Percentiles rank a stretch among this genome's conserved stretches.
Conservation (phyloP, 2,113 vertebrate genomes). For the Cryptomyrus ogoouensis region DNA sequence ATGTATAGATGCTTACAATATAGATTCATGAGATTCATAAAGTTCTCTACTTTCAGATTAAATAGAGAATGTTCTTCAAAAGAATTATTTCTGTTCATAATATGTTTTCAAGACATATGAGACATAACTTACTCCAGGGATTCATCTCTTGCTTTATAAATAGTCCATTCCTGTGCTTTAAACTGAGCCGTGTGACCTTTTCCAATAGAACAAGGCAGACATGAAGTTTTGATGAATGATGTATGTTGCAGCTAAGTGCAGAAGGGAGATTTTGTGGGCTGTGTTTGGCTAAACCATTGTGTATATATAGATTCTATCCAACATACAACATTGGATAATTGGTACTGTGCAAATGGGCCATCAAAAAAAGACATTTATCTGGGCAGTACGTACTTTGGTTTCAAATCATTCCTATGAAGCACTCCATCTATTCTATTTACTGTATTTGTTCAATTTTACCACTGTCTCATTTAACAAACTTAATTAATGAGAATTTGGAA, state of each 20-base stretch:
- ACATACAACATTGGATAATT: not conserved
- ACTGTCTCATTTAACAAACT: not conserved
- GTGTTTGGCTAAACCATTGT: not conserved
- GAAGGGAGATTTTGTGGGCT: not conserved
- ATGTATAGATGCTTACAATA: not conserved
- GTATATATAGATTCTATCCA: not conserved
- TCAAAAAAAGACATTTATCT: not conserved
- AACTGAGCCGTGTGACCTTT: conserved; percentile 12
- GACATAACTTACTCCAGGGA: not conserved
- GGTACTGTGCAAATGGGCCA: not conserved
- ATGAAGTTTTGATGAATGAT: conserved; percentile 9
- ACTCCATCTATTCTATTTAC: not conserved
- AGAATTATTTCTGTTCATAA: not conserved
- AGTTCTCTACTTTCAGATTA: not conserved
- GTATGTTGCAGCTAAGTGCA: conserved; percentile 3
- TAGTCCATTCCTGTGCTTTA: not conserved
- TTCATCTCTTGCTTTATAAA: not conserved
- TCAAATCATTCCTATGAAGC: not conserved
- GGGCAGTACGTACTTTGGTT: not conserved
- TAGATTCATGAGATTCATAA: not conserved
- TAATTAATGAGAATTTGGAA: not conserved
- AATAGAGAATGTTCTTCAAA: not conserved
- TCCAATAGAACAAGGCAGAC: conserved; percentile 4
- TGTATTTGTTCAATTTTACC: not conserved
- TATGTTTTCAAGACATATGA: not conserved